Evolutionary conservation across 2,113 vertebrate genomes (phyloP), one percentile per base, ranked within the genome.

Genomic region (Eupsittula cactorum): DNA sequence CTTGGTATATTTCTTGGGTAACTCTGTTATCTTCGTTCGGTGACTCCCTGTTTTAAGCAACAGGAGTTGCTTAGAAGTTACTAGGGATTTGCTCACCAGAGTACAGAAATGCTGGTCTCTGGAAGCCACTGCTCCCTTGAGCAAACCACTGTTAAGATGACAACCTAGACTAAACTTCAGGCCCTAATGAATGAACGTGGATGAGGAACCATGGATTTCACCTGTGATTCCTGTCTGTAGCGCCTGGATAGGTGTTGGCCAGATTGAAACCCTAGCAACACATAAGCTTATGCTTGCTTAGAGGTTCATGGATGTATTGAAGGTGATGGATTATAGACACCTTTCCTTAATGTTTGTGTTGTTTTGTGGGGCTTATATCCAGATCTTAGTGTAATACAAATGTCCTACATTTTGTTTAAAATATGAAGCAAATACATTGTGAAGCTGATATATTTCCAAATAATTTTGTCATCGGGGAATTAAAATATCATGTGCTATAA

Each of bases 401-500:
- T 42, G 15, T 65, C n/a, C 16, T 31, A n/a, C 4, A 63, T 86
- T 74, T 70, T 74, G 23, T 85, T 84, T 71, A 39, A 92, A 79
- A 82, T 73, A 27, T 1, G 8, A 91, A 95, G 78, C 44, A 82
- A 95, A 84, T 65, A 35, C 63, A 23, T 85, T 76, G 91, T 89
- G 80, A 93, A 96, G 82, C 44, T 15, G 52, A 87, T 82, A 60
- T 27, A 44, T 84, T 92, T 89, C 86, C 63, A 78, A 93, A 76
- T 69, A 20, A 78, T 90, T 77, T 94, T 95, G 71, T 95, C 92
- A 90, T 68, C 69, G 13, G 49, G 81, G 65, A 77, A 92, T 97
- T 93, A 93, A 92, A 95, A 89, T 89, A 87, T 92, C 83, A 73
- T 69, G 63, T 93, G 88, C 86, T 94, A 89, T 91, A 89, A 93